Percentiles rank a stretch among this genome's conserved stretches.
Evolutionary conservation across 2,797 vertebrate species (phyloP).

Genomic region (Rhynchotus rufescens): DNA sequence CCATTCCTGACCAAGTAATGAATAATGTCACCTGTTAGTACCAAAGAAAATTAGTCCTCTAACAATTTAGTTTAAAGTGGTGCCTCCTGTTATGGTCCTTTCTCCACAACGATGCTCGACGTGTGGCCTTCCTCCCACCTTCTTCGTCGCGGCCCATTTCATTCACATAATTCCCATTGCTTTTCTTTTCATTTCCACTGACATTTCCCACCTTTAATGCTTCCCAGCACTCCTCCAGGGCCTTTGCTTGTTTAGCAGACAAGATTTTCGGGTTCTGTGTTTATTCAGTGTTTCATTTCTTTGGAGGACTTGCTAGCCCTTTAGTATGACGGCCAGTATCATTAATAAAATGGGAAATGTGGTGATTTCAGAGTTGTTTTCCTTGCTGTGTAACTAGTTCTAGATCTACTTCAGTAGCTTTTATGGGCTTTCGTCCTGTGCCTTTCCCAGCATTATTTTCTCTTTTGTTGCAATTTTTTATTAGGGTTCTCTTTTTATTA

Average conservation of each 20-base stretch:
- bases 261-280: neutral
- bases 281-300: slow-evolving; percentile 21
- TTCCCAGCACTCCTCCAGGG: neutral
- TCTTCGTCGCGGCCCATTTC: neutral
- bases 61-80: neutral
- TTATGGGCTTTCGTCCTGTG: neutral
- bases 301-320: slow-evolving; percentile 40
- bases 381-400: neutral
- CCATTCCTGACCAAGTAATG: neutral
- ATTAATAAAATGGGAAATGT: slow-evolving; percentile 44
- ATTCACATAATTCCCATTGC: slow-evolving; percentile 40
- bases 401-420: neutral
- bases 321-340: slow-evolving; percentile 56
- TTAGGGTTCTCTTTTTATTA: neutral
- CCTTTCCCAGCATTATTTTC: neutral
- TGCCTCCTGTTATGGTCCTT: neutral
- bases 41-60: neutral
- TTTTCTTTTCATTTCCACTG: slow-evolving; percentile 47
- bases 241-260: slow-evolving; percentile 42
- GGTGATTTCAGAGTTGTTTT: neutral
- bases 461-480: neutral
- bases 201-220: slow-evolving; percentile 54
- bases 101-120: neutral
- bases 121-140: neutral
- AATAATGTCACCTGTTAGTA: neutral